A percentile compares a stretch with the other conserved stretches of the same genome.
Evolutionary conservation across 2,797 vertebrate species (phyloP).

Genomic region (Premnoplex brunnescens): DNA sequence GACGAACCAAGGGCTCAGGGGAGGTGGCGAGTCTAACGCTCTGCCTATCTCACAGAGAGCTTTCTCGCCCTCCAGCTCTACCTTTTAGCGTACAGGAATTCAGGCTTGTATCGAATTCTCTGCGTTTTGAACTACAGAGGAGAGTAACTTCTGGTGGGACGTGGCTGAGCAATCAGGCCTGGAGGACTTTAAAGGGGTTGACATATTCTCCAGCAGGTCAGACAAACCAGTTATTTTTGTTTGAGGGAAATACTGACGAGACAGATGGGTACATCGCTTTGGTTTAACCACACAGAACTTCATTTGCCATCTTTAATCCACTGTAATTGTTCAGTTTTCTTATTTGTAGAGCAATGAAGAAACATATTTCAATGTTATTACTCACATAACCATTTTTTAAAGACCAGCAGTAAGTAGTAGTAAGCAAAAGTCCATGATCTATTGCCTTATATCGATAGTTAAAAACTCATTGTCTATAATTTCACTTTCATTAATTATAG

Average conservation of each 20-base stretch:
- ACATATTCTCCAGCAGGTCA: conserved; percentile 43
- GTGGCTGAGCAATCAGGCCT: conserved; percentile 11
- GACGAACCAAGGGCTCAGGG: conserved; percentile 41
- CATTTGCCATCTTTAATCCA: conserved; percentile 47
- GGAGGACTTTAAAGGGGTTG: conserved; percentile 41
- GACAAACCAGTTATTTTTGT: conserved; percentile 40
- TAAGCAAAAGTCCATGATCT: neutral
- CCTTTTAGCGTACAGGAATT: conserved; percentile 31
- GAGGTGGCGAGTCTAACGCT: conserved; percentile 49
- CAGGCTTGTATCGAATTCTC: conserved; percentile 12
- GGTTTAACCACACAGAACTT: conserved; percentile 19
- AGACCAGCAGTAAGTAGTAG: neutral
- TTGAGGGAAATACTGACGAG: conserved; percentile 53
- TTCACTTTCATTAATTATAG: conserved; percentile 16
- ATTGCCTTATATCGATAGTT: neutral
- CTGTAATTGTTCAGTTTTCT: neutral
- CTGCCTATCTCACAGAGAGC: conserved; percentile 34
- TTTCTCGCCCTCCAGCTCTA: conserved; percentile 55
- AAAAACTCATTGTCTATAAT: conserved; percentile 17
- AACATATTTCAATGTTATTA: neutral
- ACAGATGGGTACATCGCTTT: conserved; percentile 53
- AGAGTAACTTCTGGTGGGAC: conserved; percentile 27
- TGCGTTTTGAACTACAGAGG: conserved; percentile 13
- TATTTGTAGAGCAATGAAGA: neutral
- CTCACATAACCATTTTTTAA: neutral